These are phyloP conservation scores for Trachelus stipa DNA, from an alignment of 2,888 invertebrate species.

Conservation along the genomic window DNA sequence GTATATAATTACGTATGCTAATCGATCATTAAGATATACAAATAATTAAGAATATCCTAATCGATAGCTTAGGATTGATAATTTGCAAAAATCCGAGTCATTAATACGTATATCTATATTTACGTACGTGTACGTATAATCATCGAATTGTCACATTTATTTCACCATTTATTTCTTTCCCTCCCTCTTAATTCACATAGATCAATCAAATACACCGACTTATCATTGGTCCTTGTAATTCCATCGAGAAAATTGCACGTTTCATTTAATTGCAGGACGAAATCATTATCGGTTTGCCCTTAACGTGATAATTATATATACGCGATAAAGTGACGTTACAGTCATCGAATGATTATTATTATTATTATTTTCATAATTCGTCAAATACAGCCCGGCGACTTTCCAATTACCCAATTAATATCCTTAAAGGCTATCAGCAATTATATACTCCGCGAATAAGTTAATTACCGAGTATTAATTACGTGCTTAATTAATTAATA, in stretches of 20 bases:
- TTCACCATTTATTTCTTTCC: neutral
- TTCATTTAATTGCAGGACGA: neutral
- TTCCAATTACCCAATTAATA: neutral
- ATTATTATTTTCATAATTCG: neutral
- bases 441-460: neutral
- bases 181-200: neutral
- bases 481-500: neutral
- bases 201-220: neutral
- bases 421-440: neutral
- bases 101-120: slow-evolving; percentile 1
- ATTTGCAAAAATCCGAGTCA: neutral
- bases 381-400: neutral
- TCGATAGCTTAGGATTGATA: neutral
- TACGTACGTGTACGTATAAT: neutral
- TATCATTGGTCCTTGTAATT: neutral
- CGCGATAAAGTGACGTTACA: neutral
- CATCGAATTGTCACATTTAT: neutral
- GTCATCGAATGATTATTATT: neutral
- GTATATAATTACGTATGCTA: slow-evolving; percentile 5
- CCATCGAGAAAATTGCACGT: neutral
- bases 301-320: neutral
- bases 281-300: neutral
- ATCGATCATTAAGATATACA: slow-evolving; percentile 44
- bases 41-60: slow-evolving; percentile 43
- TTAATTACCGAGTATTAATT: neutral